Conservation (phyloP, 2,888 invertebrate genomes). For the Agrotis ipsilon region DNA sequence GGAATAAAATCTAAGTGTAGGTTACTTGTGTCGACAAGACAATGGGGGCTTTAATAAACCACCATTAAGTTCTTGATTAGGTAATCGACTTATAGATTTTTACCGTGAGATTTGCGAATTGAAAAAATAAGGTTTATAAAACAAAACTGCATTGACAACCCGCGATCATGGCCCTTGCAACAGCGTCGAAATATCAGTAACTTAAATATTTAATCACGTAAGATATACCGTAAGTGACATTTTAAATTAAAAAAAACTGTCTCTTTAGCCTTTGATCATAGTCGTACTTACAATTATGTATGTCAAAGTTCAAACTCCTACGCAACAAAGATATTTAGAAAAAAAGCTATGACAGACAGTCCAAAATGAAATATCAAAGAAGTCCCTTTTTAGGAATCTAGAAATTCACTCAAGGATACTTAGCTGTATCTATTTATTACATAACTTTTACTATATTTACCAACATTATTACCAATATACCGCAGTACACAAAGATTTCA, state of each 20-base stretch:
- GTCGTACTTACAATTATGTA: not conserved
- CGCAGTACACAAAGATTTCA: slow-evolving; percentile 12
- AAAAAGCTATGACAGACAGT: no score
- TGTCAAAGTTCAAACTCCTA: not conserved
- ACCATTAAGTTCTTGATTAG: not conserved
- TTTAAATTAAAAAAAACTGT: no score
- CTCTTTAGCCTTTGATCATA: no score
- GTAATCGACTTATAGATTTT: not conserved
- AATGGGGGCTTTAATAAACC: not conserved
- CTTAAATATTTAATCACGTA: no score
- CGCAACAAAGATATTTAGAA: not conserved
- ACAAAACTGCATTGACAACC: no score
- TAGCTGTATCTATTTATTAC: not conserved
- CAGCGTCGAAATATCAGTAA: no score
- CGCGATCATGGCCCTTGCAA: no score
- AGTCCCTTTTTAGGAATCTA: no score
- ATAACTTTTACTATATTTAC: not conserved
- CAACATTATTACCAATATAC: not conserved
- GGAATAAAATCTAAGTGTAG: slow-evolving; percentile 56
- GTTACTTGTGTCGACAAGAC: slow-evolving; percentile 21
- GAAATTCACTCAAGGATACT: not conserved
- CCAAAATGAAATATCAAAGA: not conserved
- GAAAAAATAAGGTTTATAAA: not conserved
- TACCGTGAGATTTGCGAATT: not conserved
- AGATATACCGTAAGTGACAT: no score